A percentile compares a stretch with the other conserved stretches of the same genome.
These are phyloP conservation scores for Neogale vison DNA, from an alignment of 2,113 vertebrate genomes.

Conservation along the genomic window DNA sequence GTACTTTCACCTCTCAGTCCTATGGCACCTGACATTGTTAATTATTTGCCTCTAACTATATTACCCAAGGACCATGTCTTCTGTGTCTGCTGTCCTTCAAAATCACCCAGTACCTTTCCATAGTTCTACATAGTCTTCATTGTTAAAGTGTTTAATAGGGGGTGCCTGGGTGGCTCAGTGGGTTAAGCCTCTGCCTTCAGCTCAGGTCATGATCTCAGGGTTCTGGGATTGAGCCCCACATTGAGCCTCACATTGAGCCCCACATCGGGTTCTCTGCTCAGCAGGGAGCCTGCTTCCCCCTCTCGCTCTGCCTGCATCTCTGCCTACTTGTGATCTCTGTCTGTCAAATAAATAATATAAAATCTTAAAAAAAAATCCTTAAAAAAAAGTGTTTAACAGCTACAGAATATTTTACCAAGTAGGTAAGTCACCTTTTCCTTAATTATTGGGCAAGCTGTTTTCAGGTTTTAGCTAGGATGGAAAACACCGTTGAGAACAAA, in stretches of 20 bases:
- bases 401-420: neutral
- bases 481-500: neutral
- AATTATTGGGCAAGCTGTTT: conserved; percentile 8
- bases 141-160: neutral
- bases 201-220: no score
- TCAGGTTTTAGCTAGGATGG: neutral
- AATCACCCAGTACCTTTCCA: neutral
- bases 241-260: no score
- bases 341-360: no score
- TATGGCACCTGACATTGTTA: neutral
- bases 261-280: no score
- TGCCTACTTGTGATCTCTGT: no score
- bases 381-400: neutral
- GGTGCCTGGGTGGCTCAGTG: no score
- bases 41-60: neutral
- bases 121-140: neutral
- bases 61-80: neutral
- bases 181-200: no score
- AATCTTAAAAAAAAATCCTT: no score
- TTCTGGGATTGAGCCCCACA: no score
- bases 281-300: no score
- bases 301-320: no score
- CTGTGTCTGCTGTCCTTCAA: neutral
- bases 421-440: neutral
- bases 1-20: conserved; percentile 12